These are phyloP conservation scores for Macaca mulatta DNA, from an alignment of 2,113 vertebrate species.

Conservation along the genomic window DNA sequence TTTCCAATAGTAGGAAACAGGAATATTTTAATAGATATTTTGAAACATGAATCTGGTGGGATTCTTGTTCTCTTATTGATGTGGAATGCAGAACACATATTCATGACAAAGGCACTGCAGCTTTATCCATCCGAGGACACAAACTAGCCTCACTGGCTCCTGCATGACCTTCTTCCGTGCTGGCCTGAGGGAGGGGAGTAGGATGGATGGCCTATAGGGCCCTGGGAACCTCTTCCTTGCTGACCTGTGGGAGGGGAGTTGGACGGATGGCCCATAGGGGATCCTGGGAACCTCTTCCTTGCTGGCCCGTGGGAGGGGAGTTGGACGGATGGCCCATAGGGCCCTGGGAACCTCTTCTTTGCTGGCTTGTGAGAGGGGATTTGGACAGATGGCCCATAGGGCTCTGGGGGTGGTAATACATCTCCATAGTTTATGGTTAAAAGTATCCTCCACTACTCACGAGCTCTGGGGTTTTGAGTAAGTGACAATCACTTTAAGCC, in stretches of 20 bases:
- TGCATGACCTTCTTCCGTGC: neutral
- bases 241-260: neutral
- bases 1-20: neutral
- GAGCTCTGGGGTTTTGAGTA: accelerated
- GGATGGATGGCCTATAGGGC: neutral
- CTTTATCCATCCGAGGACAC: too few species aligned
- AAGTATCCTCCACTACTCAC: accelerated
- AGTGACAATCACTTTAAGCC: neutral
- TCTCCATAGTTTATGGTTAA: too few species aligned
- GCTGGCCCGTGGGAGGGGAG: neutral
- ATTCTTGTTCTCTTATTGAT: neutral
- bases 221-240: too few species aligned
- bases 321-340: neutral
- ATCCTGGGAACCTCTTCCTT: neutral
- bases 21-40: neutral
- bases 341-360: too few species aligned
- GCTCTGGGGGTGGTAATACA: accelerated
- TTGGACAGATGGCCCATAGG: neutral
- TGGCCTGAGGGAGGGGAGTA: neutral
- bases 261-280: neutral
- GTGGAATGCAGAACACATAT: accelerated
- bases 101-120: accelerated
- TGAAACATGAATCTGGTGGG: neutral
- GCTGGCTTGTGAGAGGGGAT: neutral
- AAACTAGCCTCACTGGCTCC: neutral